A percentile compares a stretch with the other conserved stretches of the same genome.
Conservation (phyloP, 2,113 vertebrate genomes). For the Xenopus tropicalis region DNA sequence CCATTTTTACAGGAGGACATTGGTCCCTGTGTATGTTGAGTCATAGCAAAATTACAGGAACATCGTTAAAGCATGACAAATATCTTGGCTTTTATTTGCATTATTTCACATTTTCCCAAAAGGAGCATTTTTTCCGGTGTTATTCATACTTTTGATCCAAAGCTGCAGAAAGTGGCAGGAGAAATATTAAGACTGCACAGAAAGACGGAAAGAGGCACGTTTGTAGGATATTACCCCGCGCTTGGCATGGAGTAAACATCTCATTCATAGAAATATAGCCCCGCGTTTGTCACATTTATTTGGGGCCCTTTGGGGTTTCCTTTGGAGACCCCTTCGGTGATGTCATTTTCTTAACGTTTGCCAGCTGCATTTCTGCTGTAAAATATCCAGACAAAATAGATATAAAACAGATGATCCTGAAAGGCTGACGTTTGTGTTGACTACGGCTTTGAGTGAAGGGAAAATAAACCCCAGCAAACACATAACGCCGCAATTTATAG, state of each 20-base stretch:
- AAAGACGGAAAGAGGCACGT: slow-evolving; percentile 30
- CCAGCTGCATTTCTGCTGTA: slow-evolving; percentile 69
- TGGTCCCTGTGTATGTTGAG: slow-evolving; percentile 16
- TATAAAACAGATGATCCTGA: slow-evolving; percentile 68
- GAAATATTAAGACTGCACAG: too few species aligned
- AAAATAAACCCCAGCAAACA: slow-evolving; percentile 54
- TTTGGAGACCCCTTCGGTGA: slow-evolving; percentile 63
- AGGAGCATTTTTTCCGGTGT: not conserved
- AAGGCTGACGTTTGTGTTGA: slow-evolving; percentile 68
- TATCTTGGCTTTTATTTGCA: slow-evolving; percentile 6
- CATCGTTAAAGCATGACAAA: slow-evolving; percentile 16
- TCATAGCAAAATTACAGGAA: slow-evolving; percentile 21
- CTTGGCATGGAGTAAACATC: too few species aligned
- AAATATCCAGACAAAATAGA: slow-evolving; percentile 62
- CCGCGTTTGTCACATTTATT: too few species aligned
- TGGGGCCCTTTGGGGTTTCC: slow-evolving; percentile 48
- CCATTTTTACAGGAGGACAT: not conserved
- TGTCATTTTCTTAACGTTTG: slow-evolving; percentile 68
- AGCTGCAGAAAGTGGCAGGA: too few species aligned
- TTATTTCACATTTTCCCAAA: slow-evolving; percentile 26
- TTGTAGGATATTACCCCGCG: slow-evolving; percentile 38
- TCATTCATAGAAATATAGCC: too few species aligned
- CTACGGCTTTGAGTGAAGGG: slow-evolving; percentile 57
- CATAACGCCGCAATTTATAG: too few species aligned
- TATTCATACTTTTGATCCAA: too few species aligned